Conservation (phyloP, 1,140 invertebrate genomes). For the Drosophila kurseongensis region DNA sequence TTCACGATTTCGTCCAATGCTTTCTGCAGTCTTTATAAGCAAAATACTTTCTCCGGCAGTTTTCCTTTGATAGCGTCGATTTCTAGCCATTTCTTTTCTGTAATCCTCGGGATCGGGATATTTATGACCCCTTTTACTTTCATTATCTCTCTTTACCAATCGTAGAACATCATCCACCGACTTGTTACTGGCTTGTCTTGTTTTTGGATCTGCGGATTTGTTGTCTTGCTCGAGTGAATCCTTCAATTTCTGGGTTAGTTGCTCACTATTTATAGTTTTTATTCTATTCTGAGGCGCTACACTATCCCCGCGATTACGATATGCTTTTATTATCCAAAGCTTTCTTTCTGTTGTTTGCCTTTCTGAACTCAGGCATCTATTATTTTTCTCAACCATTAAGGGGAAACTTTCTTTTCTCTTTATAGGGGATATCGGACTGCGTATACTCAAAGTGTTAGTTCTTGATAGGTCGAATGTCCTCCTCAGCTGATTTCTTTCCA, state of each 20-base stretch:
- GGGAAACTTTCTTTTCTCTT: neutral
- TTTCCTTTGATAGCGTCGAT: neutral
- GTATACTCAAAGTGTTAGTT: neutral
- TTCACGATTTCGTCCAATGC: neutral
- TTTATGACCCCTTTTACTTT: neutral
- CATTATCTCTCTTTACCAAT: neutral
- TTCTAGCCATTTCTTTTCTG: neutral
- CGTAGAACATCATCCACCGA: neutral
- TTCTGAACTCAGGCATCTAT: neutral
- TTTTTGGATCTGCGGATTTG: neutral
- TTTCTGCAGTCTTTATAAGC: neutral
- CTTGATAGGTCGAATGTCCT: no score
- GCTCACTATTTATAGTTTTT: neutral
- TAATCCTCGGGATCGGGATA: constrained; percentile 2
- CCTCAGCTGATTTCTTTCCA: neutral
- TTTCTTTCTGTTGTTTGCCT: neutral
- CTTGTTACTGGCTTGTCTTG: neutral
- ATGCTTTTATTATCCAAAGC: neutral
- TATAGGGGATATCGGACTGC: neutral
- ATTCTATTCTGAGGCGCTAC: neutral
- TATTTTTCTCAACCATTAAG: neutral
- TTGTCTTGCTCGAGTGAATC: no score
- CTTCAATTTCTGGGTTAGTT: no score
- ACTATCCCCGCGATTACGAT: neutral
- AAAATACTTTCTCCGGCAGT: constrained; percentile 2